Conservation (phyloP, 2,888 invertebrate species). For the Prosopocoilus inquinatus region DNA sequence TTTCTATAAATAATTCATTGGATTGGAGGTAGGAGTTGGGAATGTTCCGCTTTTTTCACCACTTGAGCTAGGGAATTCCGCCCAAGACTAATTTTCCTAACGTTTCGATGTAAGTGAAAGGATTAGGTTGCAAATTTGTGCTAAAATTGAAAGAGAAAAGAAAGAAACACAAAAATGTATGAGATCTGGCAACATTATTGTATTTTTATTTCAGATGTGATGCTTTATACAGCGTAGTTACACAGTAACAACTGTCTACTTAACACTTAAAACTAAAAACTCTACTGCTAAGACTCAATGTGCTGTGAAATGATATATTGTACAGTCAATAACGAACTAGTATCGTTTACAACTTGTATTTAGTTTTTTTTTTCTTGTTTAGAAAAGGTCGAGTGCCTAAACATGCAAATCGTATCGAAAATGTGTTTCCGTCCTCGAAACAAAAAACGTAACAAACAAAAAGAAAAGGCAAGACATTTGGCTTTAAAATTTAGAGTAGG, state of each 20-base stretch:
- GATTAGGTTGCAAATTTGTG: too few relatives aligned
- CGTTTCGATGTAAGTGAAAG: too few relatives aligned
- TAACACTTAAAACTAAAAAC: conserved; percentile 70
- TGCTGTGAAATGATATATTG: conserved; percentile 49
- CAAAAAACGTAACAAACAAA: conserved; percentile 10
- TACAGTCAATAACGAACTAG: conserved; percentile 38
- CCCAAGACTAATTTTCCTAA: too few relatives aligned
- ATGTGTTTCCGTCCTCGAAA: conserved; percentile 21
- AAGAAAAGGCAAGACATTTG: conserved; percentile 36
- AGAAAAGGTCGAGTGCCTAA: conserved; percentile 43
- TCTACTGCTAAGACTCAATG: conserved; percentile 57
- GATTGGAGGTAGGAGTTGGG: too few relatives aligned
- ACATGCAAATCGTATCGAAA: conserved; percentile 42
- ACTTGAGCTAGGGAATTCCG: too few relatives aligned
- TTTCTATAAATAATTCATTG: too few relatives aligned
- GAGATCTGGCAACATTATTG: conserved; percentile 69
- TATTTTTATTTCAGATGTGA: conserved; percentile 59
- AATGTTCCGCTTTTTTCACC: too few relatives aligned
- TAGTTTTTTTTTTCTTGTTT: conserved; percentile 13
- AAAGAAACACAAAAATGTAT: conserved; percentile 21
- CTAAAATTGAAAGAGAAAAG: too few relatives aligned
- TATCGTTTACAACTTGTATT: conserved; percentile 28
- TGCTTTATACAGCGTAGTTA: conserved; percentile 68
- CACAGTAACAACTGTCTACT: conserved; percentile 66
- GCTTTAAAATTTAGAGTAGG: conserved; percentile 28